Percentiles rank a stretch among this genome's conserved stretches.
Evolutionary conservation across 1,140 invertebrate species (phyloP).

Genomic region (Sweltsa coloradensis): DNA sequence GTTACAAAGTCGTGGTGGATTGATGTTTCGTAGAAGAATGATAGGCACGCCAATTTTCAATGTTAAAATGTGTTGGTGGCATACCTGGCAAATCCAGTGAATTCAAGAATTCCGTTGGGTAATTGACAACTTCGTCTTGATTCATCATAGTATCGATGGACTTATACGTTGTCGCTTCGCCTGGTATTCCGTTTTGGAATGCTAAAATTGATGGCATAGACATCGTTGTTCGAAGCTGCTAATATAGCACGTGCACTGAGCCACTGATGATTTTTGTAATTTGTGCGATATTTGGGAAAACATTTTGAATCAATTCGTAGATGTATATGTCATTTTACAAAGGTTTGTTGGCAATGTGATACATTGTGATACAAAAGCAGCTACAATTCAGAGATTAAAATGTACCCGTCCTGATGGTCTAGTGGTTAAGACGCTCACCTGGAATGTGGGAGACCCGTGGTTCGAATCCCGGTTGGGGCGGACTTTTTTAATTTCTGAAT

Average conservation of each 20-base stretch:
- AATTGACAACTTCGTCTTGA: conserved; percentile 23
- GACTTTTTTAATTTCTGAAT: too few species aligned
- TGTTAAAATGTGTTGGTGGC: conserved; percentile 22
- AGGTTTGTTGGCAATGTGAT: too few species aligned
- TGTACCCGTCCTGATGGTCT: too few species aligned
- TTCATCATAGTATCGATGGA: conserved; percentile 25
- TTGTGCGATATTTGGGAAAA: too few species aligned
- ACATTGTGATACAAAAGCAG: too few species aligned
- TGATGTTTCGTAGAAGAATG: conserved; percentile 32
- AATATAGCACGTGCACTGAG: conserved; percentile 8
- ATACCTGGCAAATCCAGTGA: conserved; percentile 25
- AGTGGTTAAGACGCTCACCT: too few species aligned
- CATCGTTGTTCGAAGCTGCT: conserved; percentile 20
- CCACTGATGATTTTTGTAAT: too few species aligned
- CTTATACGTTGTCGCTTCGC: conserved; percentile 18
- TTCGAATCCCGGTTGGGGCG: too few species aligned
- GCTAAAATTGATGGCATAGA: conserved; percentile 15
- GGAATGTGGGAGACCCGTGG: too few species aligned
- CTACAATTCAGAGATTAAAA: too few species aligned
- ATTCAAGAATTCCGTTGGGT: conserved; percentile 29
- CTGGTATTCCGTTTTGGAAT: conserved; percentile 17
- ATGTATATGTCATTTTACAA: too few species aligned
- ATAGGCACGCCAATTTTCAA: conserved; percentile 29
- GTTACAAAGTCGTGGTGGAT: conserved; percentile 30
- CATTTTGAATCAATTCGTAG: too few species aligned